These are phyloP conservation scores for Chroicocephalus ridibundus DNA, from an alignment of 2,113 vertebrate species.

Conservation along the genomic window DNA sequence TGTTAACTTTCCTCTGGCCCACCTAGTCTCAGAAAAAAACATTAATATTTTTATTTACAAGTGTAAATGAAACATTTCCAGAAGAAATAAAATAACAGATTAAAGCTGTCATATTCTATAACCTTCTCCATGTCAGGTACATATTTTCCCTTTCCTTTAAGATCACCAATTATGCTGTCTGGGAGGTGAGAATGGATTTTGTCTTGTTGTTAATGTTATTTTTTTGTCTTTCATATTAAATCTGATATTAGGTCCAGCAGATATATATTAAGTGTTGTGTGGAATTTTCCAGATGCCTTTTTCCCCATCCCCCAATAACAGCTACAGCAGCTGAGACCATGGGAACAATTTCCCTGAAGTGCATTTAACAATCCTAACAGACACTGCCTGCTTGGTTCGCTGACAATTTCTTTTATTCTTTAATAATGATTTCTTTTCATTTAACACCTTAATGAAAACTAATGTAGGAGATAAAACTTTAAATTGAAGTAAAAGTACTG, in stretches of 20 bases:
- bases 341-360: conserved; percentile 5
- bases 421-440: conserved; percentile 62
- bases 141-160: conserved; percentile 32
- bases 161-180: conserved; percentile 15
- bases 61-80: conserved; percentile 20
- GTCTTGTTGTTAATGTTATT: background rate
- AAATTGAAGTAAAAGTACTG: conserved; percentile 14
- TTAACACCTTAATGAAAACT: conserved; percentile 66
- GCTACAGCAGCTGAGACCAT: background rate
- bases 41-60: conserved; percentile 43
- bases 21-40: background rate
- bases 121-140: background rate
- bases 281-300: background rate
- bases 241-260: background rate
- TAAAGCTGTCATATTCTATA: conserved; percentile 14
- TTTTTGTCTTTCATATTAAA: background rate
- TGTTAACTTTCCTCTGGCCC: background rate
- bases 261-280: background rate
- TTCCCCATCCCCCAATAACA: background rate
- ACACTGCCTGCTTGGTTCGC: conserved; percentile 28
- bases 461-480: conserved; percentile 52
- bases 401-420: conserved; percentile 41
- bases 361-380: background rate
- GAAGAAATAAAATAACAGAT: conserved; percentile 11
- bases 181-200: conserved; percentile 37